Percentiles rank a stretch among this genome's conserved stretches.
phyloP scores from a whole-genome alignment of 2,113 vertebrate genomes.

The Brevimyrus niger region DNA sequence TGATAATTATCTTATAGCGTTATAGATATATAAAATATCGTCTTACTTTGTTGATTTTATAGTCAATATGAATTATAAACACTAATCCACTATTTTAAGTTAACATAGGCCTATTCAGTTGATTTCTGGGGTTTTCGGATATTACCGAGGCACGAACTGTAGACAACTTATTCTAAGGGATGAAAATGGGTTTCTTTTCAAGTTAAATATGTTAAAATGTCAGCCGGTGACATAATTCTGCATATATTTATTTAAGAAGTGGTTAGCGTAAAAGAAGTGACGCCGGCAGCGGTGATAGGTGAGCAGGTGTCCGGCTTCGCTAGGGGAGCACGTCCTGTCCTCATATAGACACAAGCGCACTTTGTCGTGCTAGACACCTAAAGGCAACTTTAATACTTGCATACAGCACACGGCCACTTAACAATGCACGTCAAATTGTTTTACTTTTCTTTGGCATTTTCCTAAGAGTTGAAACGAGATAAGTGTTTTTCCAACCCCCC shows the following conservation, averaged over 20 bases:
- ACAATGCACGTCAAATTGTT: slow-evolving; percentile 37
- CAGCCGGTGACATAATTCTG: slow-evolving; percentile 51
- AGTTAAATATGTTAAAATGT: slow-evolving; percentile 40
- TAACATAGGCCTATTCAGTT: background rate
- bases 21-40: background rate
- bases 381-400: slow-evolving; percentile 39
- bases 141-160: slow-evolving; percentile 21
- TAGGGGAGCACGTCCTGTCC: slow-evolving; percentile 35
- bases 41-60: background rate
- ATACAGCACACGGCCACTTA: slow-evolving; percentile 34
- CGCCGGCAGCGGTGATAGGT: background rate
- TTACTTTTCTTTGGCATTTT: slow-evolving; percentile 46
- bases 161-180: slow-evolving; percentile 37
- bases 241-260: slow-evolving; percentile 25
- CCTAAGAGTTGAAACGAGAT: slow-evolving; percentile 46
- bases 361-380: slow-evolving; percentile 40
- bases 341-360: slow-evolving; percentile 45
- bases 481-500: slow-evolving; percentile 43
- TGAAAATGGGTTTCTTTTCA: slow-evolving; percentile 41
- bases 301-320: slow-evolving; percentile 20
- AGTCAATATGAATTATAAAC: background rate
- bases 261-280: background rate
- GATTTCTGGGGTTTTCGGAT: slow-evolving; percentile 29
- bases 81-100: background rate
- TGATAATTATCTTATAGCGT: background rate